Evolutionary conservation across 92 coral and sea anemone genomes (phyloP).

Genomic region (Zoanthus gigantus): DNA sequence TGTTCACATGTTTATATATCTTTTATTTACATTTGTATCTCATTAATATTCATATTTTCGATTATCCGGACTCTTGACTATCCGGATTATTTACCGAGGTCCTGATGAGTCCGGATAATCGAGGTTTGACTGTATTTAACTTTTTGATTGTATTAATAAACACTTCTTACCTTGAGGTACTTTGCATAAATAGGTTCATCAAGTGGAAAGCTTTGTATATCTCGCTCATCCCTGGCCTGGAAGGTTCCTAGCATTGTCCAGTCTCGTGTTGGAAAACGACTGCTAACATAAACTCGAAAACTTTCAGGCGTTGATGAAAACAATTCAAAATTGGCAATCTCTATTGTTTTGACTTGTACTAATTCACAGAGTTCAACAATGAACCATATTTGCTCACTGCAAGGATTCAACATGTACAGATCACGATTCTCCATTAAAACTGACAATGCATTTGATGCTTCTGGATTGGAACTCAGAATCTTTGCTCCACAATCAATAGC

Average conservation of each 20-base stretch:
- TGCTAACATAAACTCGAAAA: conserved; percentile 90
- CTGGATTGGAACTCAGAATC: conserved; percentile 77
- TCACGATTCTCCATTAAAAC: conserved; percentile 92
- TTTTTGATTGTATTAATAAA: no score
- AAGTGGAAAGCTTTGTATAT: conserved; percentile 89
- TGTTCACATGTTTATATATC: no score
- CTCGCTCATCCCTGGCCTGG: conserved; percentile 88
- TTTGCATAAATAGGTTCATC: conserved; percentile 98
- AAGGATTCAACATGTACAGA: conserved; percentile 95
- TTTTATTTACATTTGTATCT: no score
- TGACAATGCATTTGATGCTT: conserved; percentile 80
- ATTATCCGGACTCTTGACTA: no score
- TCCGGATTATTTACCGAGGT: no score
- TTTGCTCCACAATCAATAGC: conserved; percentile 99
- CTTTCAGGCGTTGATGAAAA: conserved; percentile 96
- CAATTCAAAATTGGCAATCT: conserved; percentile 95
- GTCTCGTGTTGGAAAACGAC: conserved; percentile 94
- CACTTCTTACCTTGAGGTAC: conserved; percentile 85
- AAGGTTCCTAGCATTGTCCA: conserved; percentile 97
- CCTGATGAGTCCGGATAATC: no score
- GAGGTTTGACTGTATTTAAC: no score
- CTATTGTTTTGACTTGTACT: conserved; percentile 88
- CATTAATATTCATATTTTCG: no score
- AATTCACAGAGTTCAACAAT: conserved; percentile 94
- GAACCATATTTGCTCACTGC: conserved; percentile 96